Evolutionary conservation across 2,797 vertebrate species (phyloP), one percentile per base, ranked within the genome.

Genomic region (Rhinogobio ventralis): DNA sequence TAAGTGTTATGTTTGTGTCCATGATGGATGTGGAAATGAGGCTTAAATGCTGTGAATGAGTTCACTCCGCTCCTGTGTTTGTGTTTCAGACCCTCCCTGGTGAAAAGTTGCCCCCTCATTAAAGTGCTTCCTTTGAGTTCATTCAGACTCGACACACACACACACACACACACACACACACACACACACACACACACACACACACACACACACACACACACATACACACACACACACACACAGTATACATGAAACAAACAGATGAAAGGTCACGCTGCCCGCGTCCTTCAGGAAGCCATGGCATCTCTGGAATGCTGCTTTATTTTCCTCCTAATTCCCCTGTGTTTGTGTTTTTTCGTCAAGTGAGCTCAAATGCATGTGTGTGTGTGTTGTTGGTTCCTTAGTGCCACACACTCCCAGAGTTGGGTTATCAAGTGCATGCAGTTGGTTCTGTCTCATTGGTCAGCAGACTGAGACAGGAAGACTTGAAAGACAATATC

Each of bases 231-330:
- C 67, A 69, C 69, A 10, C 71, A 66, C 62, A 66, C 7, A 57
- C 55, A 45, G n/a, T n/a, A n/a, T n/a, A n/a, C 78, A 62, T 5
- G 17, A 73, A 60, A 62, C 68, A 85, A 81, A 77, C 64, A 77
- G 51, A 49, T 51, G 66, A 81, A 83, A 83, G 80, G 87, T 79
- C 86, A 81, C 55, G 42, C 66, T 79, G 42, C 78, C 78, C 76
- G 78, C 45, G 57, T 87, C 81, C 87, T 86, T 89, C 81, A 84
- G 73, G 57, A 79, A 62, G 45, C 49, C 36, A 71, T 73, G 81
- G 78, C 33, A 88, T 87, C 71, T 85, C 36, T 87, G 89, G 89
- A 90, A 90, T 89, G 78, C 72, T 85, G 80, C 81, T 76, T 33
- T 89, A 66, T 79, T 89, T 89, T 86, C 83, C 62, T n/a, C 15